phyloP scores from a whole-genome alignment of 92 coral and sea anemone genomes.

The Micromussa lordhowensis region DNA sequence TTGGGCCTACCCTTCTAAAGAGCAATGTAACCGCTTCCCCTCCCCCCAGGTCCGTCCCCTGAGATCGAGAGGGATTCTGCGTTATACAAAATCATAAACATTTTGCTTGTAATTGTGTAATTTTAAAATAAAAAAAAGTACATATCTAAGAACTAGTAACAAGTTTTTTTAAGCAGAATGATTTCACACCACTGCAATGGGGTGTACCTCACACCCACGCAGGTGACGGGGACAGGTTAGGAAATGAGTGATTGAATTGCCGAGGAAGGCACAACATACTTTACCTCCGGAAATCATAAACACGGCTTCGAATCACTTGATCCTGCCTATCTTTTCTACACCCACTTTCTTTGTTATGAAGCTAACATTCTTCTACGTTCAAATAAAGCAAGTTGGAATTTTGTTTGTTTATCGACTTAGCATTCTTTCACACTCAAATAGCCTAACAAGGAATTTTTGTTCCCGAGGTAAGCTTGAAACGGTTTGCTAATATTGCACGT shows the following conservation, averaged over 20 bases:
- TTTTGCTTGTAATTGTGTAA: no score
- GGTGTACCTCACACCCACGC: constrained; percentile 12
- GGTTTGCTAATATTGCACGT: no score
- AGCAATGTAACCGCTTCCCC: no score
- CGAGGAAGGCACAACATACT: not conserved
- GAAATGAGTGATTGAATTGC: not conserved
- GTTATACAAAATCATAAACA: no score
- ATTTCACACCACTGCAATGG: not conserved
- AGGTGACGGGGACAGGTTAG: not conserved
- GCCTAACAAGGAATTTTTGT: no score
- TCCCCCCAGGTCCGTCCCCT: no score
- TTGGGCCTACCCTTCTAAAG: no score
- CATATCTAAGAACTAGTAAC: not conserved
- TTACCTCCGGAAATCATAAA: not conserved
- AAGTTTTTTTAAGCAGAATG: not conserved
- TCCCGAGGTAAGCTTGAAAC: no score
- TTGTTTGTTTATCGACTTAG: no score
- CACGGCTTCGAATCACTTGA: not conserved
- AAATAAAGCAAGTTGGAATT: not conserved
- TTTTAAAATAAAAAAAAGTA: not conserved
- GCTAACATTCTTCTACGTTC: not conserved
- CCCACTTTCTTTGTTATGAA: not conserved
- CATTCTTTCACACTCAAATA: no score
- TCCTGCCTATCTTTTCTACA: not conserved
- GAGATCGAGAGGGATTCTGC: no score